Evolutionary conservation across 2,797 vertebrate genomes (phyloP).

Genomic region (Garrulus glandarius): DNA sequence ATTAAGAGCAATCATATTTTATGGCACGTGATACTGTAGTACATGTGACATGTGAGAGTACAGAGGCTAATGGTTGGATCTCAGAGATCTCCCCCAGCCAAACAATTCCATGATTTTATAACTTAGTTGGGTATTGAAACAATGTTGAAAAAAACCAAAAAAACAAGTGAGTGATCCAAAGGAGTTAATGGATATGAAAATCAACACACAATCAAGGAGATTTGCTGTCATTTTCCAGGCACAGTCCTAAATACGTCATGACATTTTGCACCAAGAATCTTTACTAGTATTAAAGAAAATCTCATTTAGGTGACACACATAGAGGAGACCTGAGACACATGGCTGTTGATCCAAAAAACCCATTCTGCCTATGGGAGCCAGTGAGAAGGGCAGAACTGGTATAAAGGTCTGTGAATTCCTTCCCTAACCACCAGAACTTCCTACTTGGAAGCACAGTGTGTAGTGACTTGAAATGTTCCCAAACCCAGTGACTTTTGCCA

Average conservation of each 20-base stretch:
- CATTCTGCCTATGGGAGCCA: not conserved
- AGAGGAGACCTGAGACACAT: not conserved
- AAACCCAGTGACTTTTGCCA: not conserved
- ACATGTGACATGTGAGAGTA: too few species aligned
- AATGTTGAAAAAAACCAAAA: not conserved
- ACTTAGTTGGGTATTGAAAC: not conserved
- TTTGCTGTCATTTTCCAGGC: not conserved
- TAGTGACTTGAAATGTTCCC: not conserved
- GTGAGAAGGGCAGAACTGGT: not conserved
- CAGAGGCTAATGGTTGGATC: not conserved
- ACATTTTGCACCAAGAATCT: not conserved
- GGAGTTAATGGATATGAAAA: not conserved
- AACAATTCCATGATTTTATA: not conserved
- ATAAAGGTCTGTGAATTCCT: not conserved
- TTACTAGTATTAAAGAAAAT: not conserved
- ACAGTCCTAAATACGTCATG: not conserved
- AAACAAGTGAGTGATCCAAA: not conserved
- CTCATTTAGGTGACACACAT: not conserved
- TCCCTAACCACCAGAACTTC: not conserved
- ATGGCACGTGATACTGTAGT: not conserved
- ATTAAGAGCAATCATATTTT: not conserved
- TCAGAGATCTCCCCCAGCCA: not conserved
- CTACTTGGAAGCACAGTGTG: not conserved
- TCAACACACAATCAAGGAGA: not conserved
- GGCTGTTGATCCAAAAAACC: not conserved